These are phyloP conservation scores for Rallus crepitans DNA, from an alignment of 2,797 vertebrate genomes.

Conservation along the genomic window DNA sequence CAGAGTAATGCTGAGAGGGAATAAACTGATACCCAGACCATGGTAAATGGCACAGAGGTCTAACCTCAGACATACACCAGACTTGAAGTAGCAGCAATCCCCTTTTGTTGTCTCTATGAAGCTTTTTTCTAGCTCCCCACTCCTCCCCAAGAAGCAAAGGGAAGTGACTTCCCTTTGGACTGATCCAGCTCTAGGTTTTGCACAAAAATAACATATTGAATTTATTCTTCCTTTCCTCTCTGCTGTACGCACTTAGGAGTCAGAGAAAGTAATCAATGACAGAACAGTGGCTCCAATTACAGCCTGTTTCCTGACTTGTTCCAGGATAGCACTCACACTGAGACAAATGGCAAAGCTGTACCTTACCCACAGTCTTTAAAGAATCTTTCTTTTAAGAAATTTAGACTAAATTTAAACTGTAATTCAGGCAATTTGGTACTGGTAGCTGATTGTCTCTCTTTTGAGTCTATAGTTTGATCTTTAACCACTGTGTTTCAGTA, in stretches of 20 bases:
- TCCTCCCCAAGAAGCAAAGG: background rate
- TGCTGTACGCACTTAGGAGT: background rate
- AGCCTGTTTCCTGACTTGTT: background rate
- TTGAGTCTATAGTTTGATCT: background rate
- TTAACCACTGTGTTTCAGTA: background rate
- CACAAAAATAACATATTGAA: background rate
- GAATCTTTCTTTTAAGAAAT: background rate
- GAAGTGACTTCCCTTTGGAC: background rate
- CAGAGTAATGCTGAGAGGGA: background rate
- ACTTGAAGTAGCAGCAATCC: background rate
- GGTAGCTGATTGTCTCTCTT: background rate
- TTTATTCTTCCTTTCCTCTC: background rate
- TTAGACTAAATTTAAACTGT: background rate
- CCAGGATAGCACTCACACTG: background rate
- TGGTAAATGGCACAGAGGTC: background rate
- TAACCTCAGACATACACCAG: background rate
- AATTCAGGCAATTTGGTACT: background rate
- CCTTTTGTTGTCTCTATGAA: background rate
- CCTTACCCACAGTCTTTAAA: background rate
- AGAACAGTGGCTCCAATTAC: background rate
- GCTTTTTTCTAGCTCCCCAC: background rate
- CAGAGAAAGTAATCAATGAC: constrained; percentile 17
- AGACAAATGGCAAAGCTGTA: constrained; percentile 9
- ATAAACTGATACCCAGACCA: background rate
- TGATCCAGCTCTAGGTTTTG: background rate